These are phyloP conservation scores for Gracilinanus agilis DNA, from an alignment of 2,113 vertebrate species.

Conservation along the genomic window DNA sequence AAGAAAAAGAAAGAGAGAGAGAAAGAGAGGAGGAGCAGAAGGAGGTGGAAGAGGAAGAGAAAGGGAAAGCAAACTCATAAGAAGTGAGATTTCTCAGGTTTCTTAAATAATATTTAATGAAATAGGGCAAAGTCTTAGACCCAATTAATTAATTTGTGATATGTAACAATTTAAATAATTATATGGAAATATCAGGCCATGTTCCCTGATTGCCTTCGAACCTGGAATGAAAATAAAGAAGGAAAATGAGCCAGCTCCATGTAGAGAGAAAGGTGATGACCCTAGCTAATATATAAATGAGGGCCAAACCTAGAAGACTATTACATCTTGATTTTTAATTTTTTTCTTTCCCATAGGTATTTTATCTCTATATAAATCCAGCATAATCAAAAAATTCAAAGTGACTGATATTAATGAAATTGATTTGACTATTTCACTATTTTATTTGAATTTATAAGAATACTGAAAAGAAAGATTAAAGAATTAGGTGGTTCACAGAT, in stretches of 20 bases:
- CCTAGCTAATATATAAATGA: neutral
- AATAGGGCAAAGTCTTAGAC: neutral
- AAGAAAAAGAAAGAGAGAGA: neutral
- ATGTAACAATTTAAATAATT: neutral
- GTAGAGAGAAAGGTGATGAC: neutral
- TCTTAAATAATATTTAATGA: neutral
- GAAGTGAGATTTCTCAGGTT: neutral
- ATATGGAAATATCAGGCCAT: neutral
- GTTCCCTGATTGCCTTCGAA: neutral
- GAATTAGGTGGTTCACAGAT: neutral
- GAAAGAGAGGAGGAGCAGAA: no score
- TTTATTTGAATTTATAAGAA: neutral
- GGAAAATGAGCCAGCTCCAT: neutral
- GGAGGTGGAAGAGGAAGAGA: neutral
- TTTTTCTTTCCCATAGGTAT: no score
- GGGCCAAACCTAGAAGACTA: neutral
- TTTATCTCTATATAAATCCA: neutral
- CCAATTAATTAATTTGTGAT: neutral
- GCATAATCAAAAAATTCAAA: neutral
- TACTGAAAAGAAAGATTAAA: neutral
- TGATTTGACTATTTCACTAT: neutral
- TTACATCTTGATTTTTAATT: neutral
- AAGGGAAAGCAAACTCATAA: neutral
- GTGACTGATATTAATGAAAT: neutral
- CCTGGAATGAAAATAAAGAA: neutral